phyloP scores from a whole-genome alignment of 2,113 vertebrate genomes.

The Labrus mixtus region DNA sequence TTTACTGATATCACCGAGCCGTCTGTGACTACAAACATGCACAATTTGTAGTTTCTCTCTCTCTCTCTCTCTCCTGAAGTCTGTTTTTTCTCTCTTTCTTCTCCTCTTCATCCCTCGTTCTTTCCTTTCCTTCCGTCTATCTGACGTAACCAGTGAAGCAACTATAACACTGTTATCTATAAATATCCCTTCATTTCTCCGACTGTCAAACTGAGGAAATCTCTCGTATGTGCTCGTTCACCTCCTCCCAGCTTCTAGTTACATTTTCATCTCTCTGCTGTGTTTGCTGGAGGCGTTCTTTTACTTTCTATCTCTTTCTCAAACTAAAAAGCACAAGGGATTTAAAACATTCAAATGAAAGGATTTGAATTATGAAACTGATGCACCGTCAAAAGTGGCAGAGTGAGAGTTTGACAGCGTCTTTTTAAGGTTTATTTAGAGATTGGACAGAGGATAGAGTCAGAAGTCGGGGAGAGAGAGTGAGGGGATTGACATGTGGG shows the following conservation, averaged over 20 bases:
- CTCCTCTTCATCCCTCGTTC: constrained; percentile 10
- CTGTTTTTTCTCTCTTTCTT: neutral
- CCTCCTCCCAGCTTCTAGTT: neutral
- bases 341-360: too few species aligned
- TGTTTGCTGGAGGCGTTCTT: constrained; percentile 2
- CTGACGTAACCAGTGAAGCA: constrained; percentile 64
- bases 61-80: neutral
- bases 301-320: constrained; percentile 8
- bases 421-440: too few species aligned
- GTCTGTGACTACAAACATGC: neutral
- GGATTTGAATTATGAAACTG: too few species aligned
- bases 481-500: too few species aligned
- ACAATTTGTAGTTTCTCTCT: neutral
- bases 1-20: neutral
- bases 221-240: constrained; percentile 10
- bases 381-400: too few species aligned
- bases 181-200: constrained; percentile 62
- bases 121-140: constrained; percentile 41
- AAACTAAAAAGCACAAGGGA: neutral
- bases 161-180: constrained; percentile 68
- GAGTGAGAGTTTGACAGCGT: too few species aligned
- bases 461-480: too few species aligned
- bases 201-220: constrained; percentile 43
- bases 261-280: neutral
- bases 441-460: too few species aligned